Evolutionary conservation across 1,140 invertebrate genomes (phyloP), one percentile per base, ranked within the genome.

Genomic region (Scaptomyza montana): DNA sequence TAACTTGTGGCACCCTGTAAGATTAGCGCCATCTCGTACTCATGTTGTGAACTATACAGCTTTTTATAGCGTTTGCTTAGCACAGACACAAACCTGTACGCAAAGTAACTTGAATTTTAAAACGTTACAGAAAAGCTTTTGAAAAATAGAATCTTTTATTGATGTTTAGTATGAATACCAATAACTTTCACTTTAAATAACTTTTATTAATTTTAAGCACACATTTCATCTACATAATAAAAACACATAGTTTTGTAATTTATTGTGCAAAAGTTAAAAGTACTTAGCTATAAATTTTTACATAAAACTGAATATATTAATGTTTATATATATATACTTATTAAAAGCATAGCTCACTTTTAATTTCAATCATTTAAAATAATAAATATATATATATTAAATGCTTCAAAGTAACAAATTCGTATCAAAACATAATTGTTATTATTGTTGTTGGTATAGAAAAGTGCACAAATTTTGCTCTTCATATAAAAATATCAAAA

Each of bases 201-300:
- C 8, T 36, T 36, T 36, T 7, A 36, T 8, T 36, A 36, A 36
- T 36, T 36, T 6, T 36, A 9, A 6, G 12, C 47, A 57, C n/a
- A 28, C n/a, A 47, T 47, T 50, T 9, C 21, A 25, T 25, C 39
- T 84, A 77, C 78, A 80, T 84, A 77, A 70, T 87, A 78, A 86
- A 85, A 87, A 86, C 78, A 86, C 82, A 78, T 70, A 78, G 8
- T 12, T 43, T 59, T 86, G 64, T 71, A 77, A 55, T 86, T 77
- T 72, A 87, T 87, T 86, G 82, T 86, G 82, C 82, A 87, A 86
- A 75, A 87, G 82, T 82, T 86, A 82, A 87, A 87, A 82, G 60
- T 86, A 86, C 82, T 87, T 86, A 87, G 78, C 68, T 56, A 87
- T 86, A 87, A 65, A 82, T 66, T 78, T 82, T 71, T 82, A 87